A percentile compares a stretch with the other conserved stretches of the same genome.
These are phyloP conservation scores for Malurus splendens DNA, from an alignment of 2,797 vertebrate species.

Conservation along the genomic window DNA sequence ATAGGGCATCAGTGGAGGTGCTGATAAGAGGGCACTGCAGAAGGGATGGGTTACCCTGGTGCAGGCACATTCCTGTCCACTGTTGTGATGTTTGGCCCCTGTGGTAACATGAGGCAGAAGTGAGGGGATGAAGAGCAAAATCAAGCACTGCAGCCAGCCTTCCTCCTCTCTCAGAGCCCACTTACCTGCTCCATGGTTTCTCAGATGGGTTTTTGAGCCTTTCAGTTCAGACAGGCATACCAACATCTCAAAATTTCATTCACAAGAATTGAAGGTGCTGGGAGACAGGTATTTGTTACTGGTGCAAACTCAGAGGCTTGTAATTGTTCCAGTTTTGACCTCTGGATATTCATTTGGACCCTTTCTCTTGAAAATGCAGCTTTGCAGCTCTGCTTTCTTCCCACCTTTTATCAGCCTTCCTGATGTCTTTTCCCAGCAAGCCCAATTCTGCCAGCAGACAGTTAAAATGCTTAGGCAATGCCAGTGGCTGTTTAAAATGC, in stretches of 20 bases:
- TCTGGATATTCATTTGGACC: background rate
- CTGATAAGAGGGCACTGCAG: background rate
- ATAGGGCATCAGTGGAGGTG: background rate
- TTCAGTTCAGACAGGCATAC: background rate
- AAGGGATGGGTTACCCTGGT: background rate
- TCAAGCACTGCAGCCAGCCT: background rate
- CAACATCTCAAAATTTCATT: background rate
- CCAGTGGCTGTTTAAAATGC: slow-evolving; percentile 35
- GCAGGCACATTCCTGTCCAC: background rate
- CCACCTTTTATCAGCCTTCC: background rate
- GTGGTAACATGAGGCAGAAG: background rate
- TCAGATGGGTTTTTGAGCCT: background rate
- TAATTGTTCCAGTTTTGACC: background rate
- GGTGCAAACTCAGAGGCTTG: background rate
- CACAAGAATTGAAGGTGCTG: background rate
- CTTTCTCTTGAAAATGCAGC: background rate
- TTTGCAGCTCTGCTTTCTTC: background rate
- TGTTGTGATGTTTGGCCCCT: background rate
- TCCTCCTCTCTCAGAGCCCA: background rate
- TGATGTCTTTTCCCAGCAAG: background rate
- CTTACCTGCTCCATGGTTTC: background rate
- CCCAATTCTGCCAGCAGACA: background rate
- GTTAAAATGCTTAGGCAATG: slow-evolving; percentile 5
- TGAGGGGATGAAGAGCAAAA: background rate
- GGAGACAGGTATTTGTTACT: background rate